Evolutionary conservation across 2,888 invertebrate genomes (phyloP).

Genomic region (Poecilobothrus nobilitatus): DNA sequence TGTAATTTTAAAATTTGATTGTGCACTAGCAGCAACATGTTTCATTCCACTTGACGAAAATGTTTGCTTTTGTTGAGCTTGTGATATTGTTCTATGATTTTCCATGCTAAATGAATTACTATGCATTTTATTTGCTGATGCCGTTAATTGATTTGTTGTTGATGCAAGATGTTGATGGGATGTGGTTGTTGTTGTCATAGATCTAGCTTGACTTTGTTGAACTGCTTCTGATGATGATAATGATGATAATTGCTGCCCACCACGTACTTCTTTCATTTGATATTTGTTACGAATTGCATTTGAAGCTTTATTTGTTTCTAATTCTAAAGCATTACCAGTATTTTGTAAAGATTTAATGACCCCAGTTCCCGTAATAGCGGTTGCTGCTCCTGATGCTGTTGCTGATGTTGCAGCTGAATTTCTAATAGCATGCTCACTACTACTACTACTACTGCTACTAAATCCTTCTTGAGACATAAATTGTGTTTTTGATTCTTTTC

Average conservation of each 20-base stretch:
- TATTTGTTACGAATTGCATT: background rate
- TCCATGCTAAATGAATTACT: constrained; percentile 81
- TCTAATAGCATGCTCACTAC: constrained; percentile 63
- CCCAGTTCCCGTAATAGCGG: constrained; percentile 58
- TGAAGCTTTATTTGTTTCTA: background rate
- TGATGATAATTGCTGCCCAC: constrained; percentile 10
- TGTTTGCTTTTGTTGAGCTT: constrained; percentile 66
- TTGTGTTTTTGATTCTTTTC: constrained; percentile 68
- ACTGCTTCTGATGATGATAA: constrained; percentile 14
- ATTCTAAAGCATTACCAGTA: background rate
- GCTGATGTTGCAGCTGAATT: constrained; percentile 66
- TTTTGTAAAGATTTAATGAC: background rate
- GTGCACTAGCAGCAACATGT: constrained; percentile 63
- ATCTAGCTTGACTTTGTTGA: constrained; percentile 17
- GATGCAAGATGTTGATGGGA: constrained; percentile 46
- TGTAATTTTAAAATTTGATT: constrained; percentile 71
- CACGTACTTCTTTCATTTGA: background rate
- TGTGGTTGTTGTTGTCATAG: constrained; percentile 19
- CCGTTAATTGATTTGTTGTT: constrained; percentile 78
- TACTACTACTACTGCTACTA: constrained; percentile 33
- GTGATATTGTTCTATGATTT: constrained; percentile 58
- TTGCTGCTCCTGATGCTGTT: constrained; percentile 48
- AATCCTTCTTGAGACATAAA: constrained; percentile 67
- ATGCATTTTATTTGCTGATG: constrained; percentile 73
- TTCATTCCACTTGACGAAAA: constrained; percentile 72